Evolutionary conservation across 2,797 vertebrate species (phyloP), one percentile per base, ranked within the genome.

Genomic region (Thunnus albacares): DNA sequence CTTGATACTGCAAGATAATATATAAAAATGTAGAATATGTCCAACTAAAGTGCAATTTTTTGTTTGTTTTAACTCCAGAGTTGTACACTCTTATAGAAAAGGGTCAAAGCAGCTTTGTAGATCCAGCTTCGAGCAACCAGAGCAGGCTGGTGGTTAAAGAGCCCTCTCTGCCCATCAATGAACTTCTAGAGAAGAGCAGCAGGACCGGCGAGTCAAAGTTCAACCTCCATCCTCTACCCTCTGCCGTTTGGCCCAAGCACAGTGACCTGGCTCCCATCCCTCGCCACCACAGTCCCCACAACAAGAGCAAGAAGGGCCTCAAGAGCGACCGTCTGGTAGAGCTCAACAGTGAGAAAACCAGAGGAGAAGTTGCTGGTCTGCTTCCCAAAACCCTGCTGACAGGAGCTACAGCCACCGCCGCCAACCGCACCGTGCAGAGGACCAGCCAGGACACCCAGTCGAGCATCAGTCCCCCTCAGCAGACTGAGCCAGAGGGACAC

Each of bases 241-340:
- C 92, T 0, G 92, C 88, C 1, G 81, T 92, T 8, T 95, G 94
- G 94, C 94, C 95, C 1, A 95, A 95, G 79, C 94, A 95, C 85
- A 84, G 85, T 0, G 93, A 95, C 86, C 79, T 94, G 77, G 89
- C 79, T 1, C 88, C 90, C 20, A 26, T 91, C 55, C 85, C 87
- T 35, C 93, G 90, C 61, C 92, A 90, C 62, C 92, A 92, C 17
- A 66, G 87, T 0, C 83, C 85, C 57, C 93, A 95, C 87, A 93
- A 89, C 92, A 96, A 96, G 77, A 92, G 92, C 87, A 95, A 95
- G 65, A 95, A 95, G 66, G 87, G 88, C n/a, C 89, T 91, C 20
- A 94, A 95, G 84, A 94, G 75, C 0, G 94, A 96, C 59, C 93
- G 93, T 1, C 85, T 94, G 67, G 26, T 85, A 18, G 95, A 96